phyloP scores from a whole-genome alignment of 2,888 invertebrate genomes.

The Criorhina ranunculi region DNA sequence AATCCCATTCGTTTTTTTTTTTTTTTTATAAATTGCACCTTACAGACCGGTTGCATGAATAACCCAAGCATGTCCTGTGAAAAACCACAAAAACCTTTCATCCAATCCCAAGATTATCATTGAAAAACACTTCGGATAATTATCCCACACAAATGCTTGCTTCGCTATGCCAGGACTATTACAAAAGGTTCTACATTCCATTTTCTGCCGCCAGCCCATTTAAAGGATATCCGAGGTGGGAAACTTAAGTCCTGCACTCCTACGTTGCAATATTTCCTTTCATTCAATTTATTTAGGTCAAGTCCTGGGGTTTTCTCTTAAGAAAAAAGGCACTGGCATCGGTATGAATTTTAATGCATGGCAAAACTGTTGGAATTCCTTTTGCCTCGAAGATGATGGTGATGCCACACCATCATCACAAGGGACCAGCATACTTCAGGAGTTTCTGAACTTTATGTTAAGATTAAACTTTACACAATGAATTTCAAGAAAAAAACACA shows the following conservation, averaged over 20 bases:
- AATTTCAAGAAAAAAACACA: slow-evolving; percentile 18
- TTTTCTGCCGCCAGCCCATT: slow-evolving; percentile 21
- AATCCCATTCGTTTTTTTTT: slow-evolving; percentile 1
- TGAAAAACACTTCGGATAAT: slow-evolving; percentile 72
- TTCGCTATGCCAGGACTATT: slow-evolving; percentile 7
- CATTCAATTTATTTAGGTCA: slow-evolving; percentile 70
- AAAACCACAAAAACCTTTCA: slow-evolving; percentile 18
- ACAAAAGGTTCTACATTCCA: slow-evolving; percentile 38
- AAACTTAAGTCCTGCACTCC: slow-evolving; percentile 56
- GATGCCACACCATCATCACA: slow-evolving; percentile 10
- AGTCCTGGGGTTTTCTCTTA: slow-evolving; percentile 68
- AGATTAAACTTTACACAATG: slow-evolving; percentile 57
- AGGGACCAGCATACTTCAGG: slow-evolving; percentile 47
- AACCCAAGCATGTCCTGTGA: slow-evolving; percentile 13
- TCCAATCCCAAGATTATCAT: slow-evolving; percentile 45
- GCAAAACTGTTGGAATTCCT: slow-evolving; percentile 30
- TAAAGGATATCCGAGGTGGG: slow-evolving; percentile 65
- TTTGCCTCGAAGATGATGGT: neutral
- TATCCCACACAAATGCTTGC: slow-evolving; percentile 51
- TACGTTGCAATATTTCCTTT: slow-evolving; percentile 60
- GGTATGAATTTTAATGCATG: slow-evolving; percentile 62
- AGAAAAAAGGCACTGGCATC: slow-evolving; percentile 43
- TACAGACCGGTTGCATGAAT: neutral
- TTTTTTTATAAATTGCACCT: neutral
- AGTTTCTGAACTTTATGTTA: slow-evolving; percentile 68